Evolutionary conservation across 2,113 vertebrate species (phyloP).

Genomic region (Ranitomeya variabilis): DNA sequence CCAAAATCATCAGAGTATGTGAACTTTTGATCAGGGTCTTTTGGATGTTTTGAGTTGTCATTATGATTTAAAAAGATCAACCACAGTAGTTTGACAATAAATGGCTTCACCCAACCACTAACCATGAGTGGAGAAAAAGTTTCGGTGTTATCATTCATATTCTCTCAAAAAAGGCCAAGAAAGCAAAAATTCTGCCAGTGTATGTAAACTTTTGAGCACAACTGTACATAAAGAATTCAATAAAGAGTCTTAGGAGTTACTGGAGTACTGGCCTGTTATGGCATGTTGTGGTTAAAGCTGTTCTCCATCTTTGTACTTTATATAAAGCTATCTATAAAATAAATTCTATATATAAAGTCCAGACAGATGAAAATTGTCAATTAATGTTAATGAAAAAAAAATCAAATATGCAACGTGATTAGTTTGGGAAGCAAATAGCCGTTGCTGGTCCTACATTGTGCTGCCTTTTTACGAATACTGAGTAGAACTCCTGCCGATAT

Average conservation of each 20-base stretch:
- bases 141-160: no score
- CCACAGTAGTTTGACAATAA: no score
- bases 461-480: neutral
- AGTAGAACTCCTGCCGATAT: constrained; percentile 14
- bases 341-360: neutral
- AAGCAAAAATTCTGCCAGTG: no score
- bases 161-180: no score
- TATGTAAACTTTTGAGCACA: no score
- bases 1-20: no score
- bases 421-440: constrained; percentile 15
- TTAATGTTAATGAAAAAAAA: constrained; percentile 1
- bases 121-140: no score
- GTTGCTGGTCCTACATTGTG: constrained; percentile 20
- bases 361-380: neutral
- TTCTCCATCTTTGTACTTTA: neutral
- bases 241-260: neutral
- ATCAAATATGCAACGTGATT: neutral
- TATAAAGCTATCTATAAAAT: neutral
- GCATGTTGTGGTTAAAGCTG: neutral
- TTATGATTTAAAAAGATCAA: no score
- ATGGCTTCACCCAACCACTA: no score
- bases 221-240: no score
- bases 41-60: no score
- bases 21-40: no score
- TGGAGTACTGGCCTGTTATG: neutral